A percentile compares a stretch with the other conserved stretches of the same genome.
Evolutionary conservation across 2,888 invertebrate genomes (phyloP).

Genomic region (Drosophila neotestacea): DNA sequence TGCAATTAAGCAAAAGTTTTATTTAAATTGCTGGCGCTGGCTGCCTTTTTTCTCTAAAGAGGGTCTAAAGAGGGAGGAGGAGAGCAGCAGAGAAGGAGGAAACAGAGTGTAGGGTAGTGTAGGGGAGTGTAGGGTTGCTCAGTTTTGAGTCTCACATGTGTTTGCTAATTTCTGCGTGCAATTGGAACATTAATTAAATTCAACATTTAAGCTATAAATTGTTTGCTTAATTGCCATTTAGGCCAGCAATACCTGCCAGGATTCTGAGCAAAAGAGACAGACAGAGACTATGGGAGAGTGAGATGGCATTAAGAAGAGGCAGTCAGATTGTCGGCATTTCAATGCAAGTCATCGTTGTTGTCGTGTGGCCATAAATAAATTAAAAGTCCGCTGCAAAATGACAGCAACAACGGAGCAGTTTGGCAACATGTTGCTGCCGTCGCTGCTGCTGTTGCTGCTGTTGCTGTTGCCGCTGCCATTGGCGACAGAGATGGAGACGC

Average conservation of each 20-base stretch:
- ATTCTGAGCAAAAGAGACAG: neutral
- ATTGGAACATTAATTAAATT: constrained; percentile 78
- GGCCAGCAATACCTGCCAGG: constrained; percentile 26
- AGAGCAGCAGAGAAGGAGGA: neutral
- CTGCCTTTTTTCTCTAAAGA: neutral
- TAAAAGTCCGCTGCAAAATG: constrained; percentile 78
- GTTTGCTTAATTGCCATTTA: constrained; percentile 80
- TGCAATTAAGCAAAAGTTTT: constrained; percentile 80
- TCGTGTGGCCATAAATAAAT: constrained; percentile 76
- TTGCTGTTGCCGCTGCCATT: constrained; percentile 1
- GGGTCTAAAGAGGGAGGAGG: neutral
- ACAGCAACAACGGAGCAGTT: constrained; percentile 68
- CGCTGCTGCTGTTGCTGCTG: constrained; percentile 1
- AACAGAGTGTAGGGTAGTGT: neutral
- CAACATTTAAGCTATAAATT: constrained; percentile 77
- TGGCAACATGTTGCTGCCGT: constrained; percentile 62
- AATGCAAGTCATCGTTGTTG: constrained; percentile 68
- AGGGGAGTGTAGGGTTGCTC: neutral
- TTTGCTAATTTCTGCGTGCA: constrained; percentile 79
- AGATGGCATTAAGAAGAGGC: neutral
- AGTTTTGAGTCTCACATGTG: constrained; percentile 63
- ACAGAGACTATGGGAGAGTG: neutral
- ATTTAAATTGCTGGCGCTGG: constrained; percentile 75
- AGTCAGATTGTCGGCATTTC: constrained; percentile 45
- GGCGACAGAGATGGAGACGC: constrained; percentile 21